Percentiles rank a stretch among this genome's conserved stretches.
Evolutionary conservation across 1,140 invertebrate genomes (phyloP).

Genomic region (Hypsibius dujardini): DNA sequence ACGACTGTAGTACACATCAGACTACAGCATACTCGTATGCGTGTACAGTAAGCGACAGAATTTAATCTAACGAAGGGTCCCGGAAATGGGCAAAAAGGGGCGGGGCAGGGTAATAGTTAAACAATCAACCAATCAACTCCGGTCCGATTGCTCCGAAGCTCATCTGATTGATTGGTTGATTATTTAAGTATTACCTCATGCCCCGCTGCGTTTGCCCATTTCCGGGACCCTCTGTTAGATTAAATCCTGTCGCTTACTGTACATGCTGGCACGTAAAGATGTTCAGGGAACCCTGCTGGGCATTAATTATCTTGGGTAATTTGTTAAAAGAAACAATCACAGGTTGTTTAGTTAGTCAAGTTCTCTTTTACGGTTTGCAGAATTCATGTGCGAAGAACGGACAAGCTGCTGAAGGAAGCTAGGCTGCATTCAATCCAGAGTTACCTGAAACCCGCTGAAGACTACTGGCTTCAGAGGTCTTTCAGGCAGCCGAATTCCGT

Average conservation of each 20-base stretch:
- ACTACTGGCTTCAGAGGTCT: not conserved
- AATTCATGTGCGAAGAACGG: not conserved
- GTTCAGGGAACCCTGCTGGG: not conserved
- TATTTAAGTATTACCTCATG: too few relatives aligned
- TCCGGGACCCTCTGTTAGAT: not conserved
- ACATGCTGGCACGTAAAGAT: not conserved
- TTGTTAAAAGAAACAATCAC: not conserved
- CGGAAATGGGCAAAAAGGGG: too few relatives aligned
- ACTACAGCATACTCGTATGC: too few relatives aligned
- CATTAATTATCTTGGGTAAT: not conserved
- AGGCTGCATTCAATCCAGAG: not conserved
- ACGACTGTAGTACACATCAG: too few relatives aligned
- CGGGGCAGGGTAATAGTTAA: too few relatives aligned
- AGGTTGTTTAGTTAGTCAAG: not conserved
- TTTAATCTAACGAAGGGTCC: too few relatives aligned
- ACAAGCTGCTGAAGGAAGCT: not conserved
- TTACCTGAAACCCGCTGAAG: not conserved
- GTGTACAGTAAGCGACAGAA: too few relatives aligned
- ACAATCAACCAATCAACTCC: too few relatives aligned
- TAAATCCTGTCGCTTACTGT: not conserved
- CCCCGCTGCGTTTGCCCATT: too few relatives aligned
- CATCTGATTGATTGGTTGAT: too few relatives aligned
- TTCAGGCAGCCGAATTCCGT: not conserved
- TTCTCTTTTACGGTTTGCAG: not conserved
- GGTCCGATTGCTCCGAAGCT: too few relatives aligned